These are phyloP conservation scores for Papilio aristodemus DNA, from an alignment of 1,140 invertebrate species.

Conservation along the genomic window DNA sequence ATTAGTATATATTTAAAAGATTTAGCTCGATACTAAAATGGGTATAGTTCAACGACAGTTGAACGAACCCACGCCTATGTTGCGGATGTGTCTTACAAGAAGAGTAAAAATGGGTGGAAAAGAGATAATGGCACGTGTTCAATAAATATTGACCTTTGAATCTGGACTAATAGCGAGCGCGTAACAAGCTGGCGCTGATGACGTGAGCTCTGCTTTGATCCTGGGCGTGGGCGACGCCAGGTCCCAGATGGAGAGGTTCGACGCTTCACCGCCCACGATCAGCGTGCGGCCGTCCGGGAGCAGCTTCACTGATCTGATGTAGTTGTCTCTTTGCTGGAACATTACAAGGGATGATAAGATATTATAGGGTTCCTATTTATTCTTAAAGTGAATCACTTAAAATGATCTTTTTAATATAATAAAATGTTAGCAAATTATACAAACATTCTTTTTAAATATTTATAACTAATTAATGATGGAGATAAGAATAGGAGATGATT, in stretches of 20 bases:
- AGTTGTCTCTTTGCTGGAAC: constrained; percentile 94
- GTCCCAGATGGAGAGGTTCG: constrained; percentile 98
- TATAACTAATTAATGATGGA: too few species aligned
- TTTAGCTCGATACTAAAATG: too few species aligned
- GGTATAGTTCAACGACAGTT: too few species aligned
- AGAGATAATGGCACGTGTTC: neutral
- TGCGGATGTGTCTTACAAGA: too few species aligned
- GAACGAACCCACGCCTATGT: too few species aligned
- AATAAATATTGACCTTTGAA: constrained; percentile 85
- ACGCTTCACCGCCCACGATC: constrained; percentile 98
- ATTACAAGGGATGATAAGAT: neutral
- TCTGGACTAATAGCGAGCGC: constrained; percentile 98
- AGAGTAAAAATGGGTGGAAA: neutral
- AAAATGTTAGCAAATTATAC: too few species aligned
- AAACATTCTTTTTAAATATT: too few species aligned
- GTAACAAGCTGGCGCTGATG: constrained; percentile 97
- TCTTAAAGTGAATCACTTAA: too few species aligned
- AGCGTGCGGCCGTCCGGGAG: constrained; percentile 97
- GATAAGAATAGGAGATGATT: too few species aligned
- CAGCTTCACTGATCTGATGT: constrained; percentile 97
- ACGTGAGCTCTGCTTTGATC: constrained; percentile 96
- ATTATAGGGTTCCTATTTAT: too few species aligned
- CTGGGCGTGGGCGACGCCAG: constrained; percentile 92
- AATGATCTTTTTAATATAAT: too few species aligned
- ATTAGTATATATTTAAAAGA: too few species aligned